Conservation (phyloP, 2,113 vertebrate genomes). For the Seriola quinqueradiata region DNA sequence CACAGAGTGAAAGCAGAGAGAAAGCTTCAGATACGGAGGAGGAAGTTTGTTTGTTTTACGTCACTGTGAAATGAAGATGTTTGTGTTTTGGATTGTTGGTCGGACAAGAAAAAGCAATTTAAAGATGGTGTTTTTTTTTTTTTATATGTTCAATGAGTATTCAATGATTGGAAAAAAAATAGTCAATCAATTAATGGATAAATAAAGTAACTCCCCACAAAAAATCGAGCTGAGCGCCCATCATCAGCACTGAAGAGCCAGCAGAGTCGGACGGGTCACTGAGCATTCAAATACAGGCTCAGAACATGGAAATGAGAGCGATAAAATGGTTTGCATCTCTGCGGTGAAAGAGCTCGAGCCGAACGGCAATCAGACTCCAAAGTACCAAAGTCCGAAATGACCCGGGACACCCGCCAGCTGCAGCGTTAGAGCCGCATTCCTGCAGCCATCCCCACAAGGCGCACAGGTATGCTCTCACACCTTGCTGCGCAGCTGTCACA, state of each 20-base stretch:
- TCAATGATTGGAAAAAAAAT: background rate
- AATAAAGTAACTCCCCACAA: background rate
- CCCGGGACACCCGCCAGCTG: background rate
- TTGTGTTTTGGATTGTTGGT: no score
- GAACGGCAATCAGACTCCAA: background rate
- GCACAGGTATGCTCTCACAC: slow-evolving; percentile 28
- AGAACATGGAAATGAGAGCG: slow-evolving; percentile 52
- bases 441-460: slow-evolving; percentile 2
- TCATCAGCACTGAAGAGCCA: background rate
- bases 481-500: slow-evolving; percentile 53
- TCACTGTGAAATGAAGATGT: no score
- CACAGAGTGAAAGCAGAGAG: background rate
- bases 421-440: background rate
- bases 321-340: slow-evolving; percentile 63
- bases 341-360: background rate
- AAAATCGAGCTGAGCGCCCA: no score
- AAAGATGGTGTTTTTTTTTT: no score
- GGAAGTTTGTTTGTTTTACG: background rate
- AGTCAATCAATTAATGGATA: background rate
- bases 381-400: no score
- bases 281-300: slow-evolving; percentile 52
- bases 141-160: background rate
- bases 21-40: background rate
- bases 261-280: background rate
- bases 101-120: background rate